Percentiles rank a stretch among this genome's conserved stretches.
These are phyloP conservation scores for Patiria pectinifera DNA, from an alignment of 53 echinoderm and acorn worm genomes.

Conservation along the genomic window DNA sequence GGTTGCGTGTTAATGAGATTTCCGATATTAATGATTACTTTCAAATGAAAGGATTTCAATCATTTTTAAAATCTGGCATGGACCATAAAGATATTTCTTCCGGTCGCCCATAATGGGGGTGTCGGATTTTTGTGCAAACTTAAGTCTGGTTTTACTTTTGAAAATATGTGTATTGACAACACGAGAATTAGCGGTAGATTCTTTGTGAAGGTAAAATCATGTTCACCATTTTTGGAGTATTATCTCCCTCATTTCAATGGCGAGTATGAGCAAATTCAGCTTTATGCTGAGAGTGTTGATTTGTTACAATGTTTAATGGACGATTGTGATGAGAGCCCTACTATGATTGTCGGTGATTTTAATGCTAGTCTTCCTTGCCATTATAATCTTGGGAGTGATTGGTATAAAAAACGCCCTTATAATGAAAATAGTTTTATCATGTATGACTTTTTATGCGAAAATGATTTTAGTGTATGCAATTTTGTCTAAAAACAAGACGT, in stretches of 20 bases:
- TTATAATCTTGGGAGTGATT: background rate
- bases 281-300: constrained; percentile 31
- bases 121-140: constrained; percentile 30
- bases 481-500: constrained; percentile 28
- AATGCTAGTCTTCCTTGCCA: constrained; percentile 37
- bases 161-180: constrained; percentile 30
- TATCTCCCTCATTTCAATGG: constrained; percentile 36
- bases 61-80: constrained; percentile 30
- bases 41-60: constrained; percentile 38
- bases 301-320: constrained; percentile 25
- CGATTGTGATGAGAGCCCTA: constrained; percentile 36
- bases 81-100: constrained; percentile 11
- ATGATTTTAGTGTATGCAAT: constrained; percentile 48
- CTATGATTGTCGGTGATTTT: constrained; percentile 50
- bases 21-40: constrained; percentile 15
- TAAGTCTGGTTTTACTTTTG: too few species aligned
- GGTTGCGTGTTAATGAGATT: constrained; percentile 19
- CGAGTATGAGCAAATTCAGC: constrained; percentile 31
- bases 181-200: constrained; percentile 23
- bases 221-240: constrained; percentile 41
- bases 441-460: constrained; percentile 31
- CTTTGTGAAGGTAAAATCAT: constrained; percentile 20
- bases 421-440: constrained; percentile 8
- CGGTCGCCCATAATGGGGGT: constrained; percentile 42
- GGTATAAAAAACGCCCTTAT: constrained; percentile 44